Base-by-base conservation (phyloP, 2,113 vertebrate genomes). In the Cephalophus harveyi region DNA sequence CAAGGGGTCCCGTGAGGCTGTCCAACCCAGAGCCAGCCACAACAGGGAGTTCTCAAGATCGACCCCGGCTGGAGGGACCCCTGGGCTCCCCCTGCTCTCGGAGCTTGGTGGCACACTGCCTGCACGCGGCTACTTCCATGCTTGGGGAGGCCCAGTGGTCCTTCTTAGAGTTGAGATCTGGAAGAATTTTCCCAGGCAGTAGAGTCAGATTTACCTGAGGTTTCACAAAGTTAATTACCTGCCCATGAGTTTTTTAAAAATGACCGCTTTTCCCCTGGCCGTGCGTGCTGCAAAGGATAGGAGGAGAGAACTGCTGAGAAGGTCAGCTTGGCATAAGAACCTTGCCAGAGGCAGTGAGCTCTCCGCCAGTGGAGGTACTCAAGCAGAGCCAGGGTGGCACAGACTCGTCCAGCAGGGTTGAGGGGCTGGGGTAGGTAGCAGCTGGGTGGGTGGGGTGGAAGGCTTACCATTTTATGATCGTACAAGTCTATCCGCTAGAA, bases 401-500 rank as follows among this genome's bases (percentile, higher is more conserved):
- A 55, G 23, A 33, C 23, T 15, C 5, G 9, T 54, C 81, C 50
- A 13, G 74, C 92, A 59, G 64, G 43, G 83, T 23, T 1, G 4
- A 30, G 82, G 50, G 64, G 10, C 59, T 59, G 1, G 6, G 87
- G 9, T 3, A 36, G 60, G 40, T 3, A 83, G 78, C 71, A 25
- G 48, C 54, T 19, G 50, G 90, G 50, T 13, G 40, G 67, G 23
- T 1, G 23, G 25, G 74, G 11, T 0, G 12, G 46, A n/a, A 54
- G 76, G 36, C 64, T 94, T 67, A 71, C 28, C 13, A 36, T 59
- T 62, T 90, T 30, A 67, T 0, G 23, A 59, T 78, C 85, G 15
- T 48, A 81, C 60, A 46, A 16, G 33, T 82, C 94, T 96, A 81
- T 50, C 46, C 0, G 0, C 96, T 94, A 97, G 79, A 74, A 60